phyloP scores from a whole-genome alignment of 2,797 vertebrate genomes.

The Sphaeramia orbicularis region DNA sequence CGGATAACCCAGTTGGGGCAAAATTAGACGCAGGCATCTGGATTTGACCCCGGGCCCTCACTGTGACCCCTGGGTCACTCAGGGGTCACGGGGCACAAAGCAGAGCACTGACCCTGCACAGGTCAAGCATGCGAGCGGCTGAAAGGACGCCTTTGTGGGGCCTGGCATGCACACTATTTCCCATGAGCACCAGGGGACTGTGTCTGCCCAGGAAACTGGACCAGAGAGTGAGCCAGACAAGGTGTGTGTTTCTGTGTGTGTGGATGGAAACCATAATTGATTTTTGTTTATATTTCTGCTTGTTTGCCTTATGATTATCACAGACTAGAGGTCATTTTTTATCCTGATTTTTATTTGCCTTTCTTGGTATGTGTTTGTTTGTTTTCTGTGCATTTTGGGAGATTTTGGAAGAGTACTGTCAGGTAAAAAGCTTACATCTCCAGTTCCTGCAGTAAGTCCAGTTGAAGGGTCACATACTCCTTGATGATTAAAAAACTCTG shows the following conservation, averaged over 20 bases:
- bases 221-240: constrained; percentile 69
- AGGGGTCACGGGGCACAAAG: constrained; percentile 85
- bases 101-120: constrained; percentile 83
- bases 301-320: constrained; percentile 69
- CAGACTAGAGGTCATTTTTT: constrained; percentile 50
- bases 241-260: constrained; percentile 58
- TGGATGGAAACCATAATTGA: constrained; percentile 65
- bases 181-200: constrained; percentile 86
- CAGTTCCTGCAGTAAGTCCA: constrained; percentile 38
- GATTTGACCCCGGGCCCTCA: constrained; percentile 83
- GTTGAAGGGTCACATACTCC: constrained; percentile 24
- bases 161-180: constrained; percentile 87
- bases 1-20: constrained; percentile 79
- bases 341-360: constrained; percentile 52
- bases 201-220: constrained; percentile 82
- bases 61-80: constrained; percentile 77
- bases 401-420: constrained; percentile 21
- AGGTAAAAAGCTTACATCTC: constrained; percentile 29
- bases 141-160: constrained; percentile 87
- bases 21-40: constrained; percentile 87
- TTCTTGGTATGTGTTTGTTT: constrained; percentile 41
- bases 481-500: neutral
- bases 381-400: constrained; percentile 24
- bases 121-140: constrained; percentile 87
- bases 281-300: constrained; percentile 70